phyloP scores from a whole-genome alignment of 2,888 invertebrate genomes.

The Erebia palarica region DNA sequence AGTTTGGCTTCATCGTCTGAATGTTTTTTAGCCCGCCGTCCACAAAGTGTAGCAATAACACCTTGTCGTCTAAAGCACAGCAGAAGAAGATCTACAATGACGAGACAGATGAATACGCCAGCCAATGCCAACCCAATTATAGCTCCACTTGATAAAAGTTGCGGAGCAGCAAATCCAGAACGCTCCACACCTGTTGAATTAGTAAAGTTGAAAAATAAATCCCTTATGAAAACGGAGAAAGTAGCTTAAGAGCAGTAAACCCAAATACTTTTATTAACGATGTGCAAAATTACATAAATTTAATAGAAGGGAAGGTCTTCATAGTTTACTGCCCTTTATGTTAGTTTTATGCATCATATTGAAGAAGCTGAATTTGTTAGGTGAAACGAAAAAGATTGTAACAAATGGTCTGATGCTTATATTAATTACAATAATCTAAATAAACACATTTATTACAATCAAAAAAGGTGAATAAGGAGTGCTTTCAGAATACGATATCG shows the following conservation, averaged over 20 bases:
- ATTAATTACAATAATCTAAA: slow-evolving; percentile 24
- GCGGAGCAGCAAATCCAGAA: slow-evolving; percentile 74
- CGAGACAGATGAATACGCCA: slow-evolving; percentile 89
- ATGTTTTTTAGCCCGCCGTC: slow-evolving; percentile 85
- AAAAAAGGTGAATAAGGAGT: slow-evolving; percentile 68
- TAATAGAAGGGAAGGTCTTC: slow-evolving; percentile 31
- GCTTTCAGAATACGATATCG: slow-evolving; percentile 74
- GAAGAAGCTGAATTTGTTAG: slow-evolving; percentile 73
- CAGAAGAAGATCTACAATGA: slow-evolving; percentile 93
- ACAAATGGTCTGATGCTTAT: slow-evolving; percentile 58
- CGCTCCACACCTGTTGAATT: slow-evolving; percentile 71
- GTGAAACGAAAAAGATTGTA: slow-evolving; percentile 72
- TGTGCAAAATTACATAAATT: neutral
- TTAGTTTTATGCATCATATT: slow-evolving; percentile 76
- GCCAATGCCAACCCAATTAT: slow-evolving; percentile 94
- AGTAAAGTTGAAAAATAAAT: slow-evolving; percentile 41
- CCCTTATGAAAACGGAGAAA: neutral
- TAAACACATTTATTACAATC: slow-evolving; percentile 67
- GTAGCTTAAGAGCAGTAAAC: slow-evolving; percentile 62
- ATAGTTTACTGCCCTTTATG: slow-evolving; percentile 66
- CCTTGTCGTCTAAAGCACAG: slow-evolving; percentile 86
- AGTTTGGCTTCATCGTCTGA: slow-evolving; percentile 92
- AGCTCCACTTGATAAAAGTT: slow-evolving; percentile 86
- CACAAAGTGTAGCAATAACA: slow-evolving; percentile 86
- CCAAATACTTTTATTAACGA: neutral